Evolutionary conservation across 2,113 vertebrate species (phyloP).

Genomic region (Pterocles burchelli): DNA sequence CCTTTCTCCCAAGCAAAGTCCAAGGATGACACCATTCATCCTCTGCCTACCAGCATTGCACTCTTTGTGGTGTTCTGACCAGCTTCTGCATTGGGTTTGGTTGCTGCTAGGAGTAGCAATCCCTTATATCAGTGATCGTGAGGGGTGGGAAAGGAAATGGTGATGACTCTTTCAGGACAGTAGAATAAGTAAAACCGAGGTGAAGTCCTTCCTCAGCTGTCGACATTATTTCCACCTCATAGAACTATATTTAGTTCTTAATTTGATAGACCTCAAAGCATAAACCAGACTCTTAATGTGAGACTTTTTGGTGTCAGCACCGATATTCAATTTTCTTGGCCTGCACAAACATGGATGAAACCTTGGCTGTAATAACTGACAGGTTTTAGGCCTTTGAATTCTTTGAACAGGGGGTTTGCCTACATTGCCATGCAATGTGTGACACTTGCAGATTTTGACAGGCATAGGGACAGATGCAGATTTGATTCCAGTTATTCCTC

Average conservation of each 20-base stretch:
- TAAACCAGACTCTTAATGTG: not conserved
- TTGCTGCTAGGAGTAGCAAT: not conserved
- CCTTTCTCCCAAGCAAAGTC: not conserved
- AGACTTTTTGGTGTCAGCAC: not conserved
- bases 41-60: not conserved
- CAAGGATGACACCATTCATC: not conserved
- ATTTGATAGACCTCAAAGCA: not conserved
- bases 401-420: not conserved
- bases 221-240: not conserved
- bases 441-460: not conserved
- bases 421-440: not conserved
- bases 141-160: not conserved
- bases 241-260: not conserved
- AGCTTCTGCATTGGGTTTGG: not conserved
- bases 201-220: not conserved
- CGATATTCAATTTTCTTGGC: not conserved
- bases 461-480: accelerated
- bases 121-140: not conserved
- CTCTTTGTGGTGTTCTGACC: accelerated
- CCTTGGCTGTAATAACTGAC: not conserved
- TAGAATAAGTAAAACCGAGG: not conserved
- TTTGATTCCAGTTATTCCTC: not conserved
- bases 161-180: not conserved
- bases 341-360: not conserved
- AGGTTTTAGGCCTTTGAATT: accelerated